Evolutionary conservation across 2,113 vertebrate species (phyloP).

Genomic region (Cranoglanis bouderius): DNA sequence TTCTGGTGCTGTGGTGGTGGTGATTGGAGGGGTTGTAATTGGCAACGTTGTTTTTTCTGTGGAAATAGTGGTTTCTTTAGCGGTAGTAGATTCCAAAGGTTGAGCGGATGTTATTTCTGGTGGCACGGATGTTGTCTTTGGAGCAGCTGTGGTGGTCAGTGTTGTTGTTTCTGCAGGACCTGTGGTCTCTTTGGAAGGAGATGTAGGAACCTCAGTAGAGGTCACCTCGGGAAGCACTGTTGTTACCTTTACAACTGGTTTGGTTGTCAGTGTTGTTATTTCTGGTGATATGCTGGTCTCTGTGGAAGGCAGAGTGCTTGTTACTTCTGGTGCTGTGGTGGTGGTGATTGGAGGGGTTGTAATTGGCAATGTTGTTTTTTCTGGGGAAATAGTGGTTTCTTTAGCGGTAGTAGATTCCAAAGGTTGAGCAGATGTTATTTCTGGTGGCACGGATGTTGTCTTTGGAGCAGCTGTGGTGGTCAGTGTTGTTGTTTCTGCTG

Average conservation of each 20-base stretch:
- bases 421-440: background rate
- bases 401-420: background rate
- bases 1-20: background rate
- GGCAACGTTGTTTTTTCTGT: background rate
- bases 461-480: background rate
- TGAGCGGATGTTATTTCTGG: background rate
- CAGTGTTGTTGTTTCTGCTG: background rate
- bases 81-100: background rate
- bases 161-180: background rate
- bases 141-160: background rate
- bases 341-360: background rate
- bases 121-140: background rate
- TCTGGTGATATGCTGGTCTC: background rate
- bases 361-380: background rate
- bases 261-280: conserved; percentile 28
- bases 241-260: conserved; percentile 1
- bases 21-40: background rate
- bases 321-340: background rate
- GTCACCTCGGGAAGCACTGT: background rate
- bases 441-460: background rate
- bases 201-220: background rate
- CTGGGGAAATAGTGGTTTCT: background rate
- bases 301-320: background rate
- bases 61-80: background rate
- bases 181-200: background rate